A percentile compares a stretch with the other conserved stretches of the same genome.
These are phyloP conservation scores for Aptenodytes patagonicus DNA, from an alignment of 2,113 vertebrate species.

Conservation along the genomic window DNA sequence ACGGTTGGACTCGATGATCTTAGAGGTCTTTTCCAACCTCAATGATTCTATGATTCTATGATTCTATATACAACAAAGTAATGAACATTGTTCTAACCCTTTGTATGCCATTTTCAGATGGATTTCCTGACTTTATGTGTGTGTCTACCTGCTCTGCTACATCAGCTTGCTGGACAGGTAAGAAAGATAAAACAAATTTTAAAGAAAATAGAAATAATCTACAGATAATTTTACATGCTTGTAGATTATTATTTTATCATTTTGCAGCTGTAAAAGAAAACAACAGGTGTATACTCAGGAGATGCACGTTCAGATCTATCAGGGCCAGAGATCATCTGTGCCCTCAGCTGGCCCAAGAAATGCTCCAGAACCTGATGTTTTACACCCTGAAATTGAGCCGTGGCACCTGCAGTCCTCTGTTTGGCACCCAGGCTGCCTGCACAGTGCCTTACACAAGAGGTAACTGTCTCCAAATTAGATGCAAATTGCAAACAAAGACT, in stretches of 20 bases:
- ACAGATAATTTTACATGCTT: background rate
- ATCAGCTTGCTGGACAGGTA: background rate
- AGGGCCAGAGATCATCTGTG: background rate
- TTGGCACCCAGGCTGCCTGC: background rate
- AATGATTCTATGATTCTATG: too few relatives aligned
- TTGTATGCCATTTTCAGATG: background rate
- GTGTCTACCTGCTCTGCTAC: background rate
- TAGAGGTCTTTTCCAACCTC: too few relatives aligned
- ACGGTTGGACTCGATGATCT: too few relatives aligned
- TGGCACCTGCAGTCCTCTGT: background rate
- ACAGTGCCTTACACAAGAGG: background rate
- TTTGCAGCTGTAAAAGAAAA: background rate
- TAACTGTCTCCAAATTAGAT: background rate
- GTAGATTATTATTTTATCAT: background rate
- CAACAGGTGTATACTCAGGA: rapidly evolving
- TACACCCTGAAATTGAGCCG: background rate
- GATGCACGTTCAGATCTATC: background rate
- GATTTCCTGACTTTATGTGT: background rate
- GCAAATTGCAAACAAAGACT: background rate
- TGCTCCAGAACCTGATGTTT: background rate
- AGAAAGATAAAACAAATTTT: background rate
- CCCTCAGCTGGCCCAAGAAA: background rate
- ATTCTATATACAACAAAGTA: background rate
- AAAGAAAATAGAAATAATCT: background rate
- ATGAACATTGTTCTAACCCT: background rate